These are phyloP conservation scores for Micrastur ruficollis DNA, from an alignment of 2,797 vertebrate species.

Conservation along the genomic window DNA sequence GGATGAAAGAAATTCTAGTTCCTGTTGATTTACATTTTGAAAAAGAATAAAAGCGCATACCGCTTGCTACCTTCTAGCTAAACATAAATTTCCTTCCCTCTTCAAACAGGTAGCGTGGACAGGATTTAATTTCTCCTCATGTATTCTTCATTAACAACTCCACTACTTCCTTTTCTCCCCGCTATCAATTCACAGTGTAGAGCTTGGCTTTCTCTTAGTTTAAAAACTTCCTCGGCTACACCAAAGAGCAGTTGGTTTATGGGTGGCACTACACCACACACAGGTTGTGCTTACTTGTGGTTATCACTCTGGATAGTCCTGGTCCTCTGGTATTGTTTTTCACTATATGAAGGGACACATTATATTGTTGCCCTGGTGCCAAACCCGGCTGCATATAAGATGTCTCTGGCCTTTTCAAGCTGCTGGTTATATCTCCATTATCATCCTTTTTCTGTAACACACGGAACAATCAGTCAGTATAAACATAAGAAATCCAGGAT, in stretches of 20 bases:
- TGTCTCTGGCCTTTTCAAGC: constrained; percentile 87
- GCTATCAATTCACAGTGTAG: background rate
- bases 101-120: background rate
- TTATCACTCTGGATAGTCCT: constrained; percentile 84
- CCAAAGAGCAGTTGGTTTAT: background rate
- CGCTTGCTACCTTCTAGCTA: background rate
- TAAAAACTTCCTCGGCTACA: background rate
- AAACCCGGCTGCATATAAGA: constrained; percentile 93
- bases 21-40: background rate
- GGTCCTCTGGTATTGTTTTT: constrained; percentile 94
- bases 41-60: background rate
- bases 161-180: rapidly evolving
- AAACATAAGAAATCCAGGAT: background rate
- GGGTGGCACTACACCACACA: background rate
- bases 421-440: constrained; percentile 89
- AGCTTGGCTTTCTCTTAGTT: background rate
- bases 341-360: constrained; percentile 91
- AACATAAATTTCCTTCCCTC: background rate
- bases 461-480: background rate
- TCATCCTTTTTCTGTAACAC: constrained; percentile 93
- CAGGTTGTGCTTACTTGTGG: constrained; percentile 85
- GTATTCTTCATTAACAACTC: background rate
- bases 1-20: background rate
- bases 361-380: constrained; percentile 93
- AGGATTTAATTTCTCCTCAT: background rate